Base-by-base conservation (phyloP, 2,888 invertebrate species). In the Villa cingulata region DNA sequence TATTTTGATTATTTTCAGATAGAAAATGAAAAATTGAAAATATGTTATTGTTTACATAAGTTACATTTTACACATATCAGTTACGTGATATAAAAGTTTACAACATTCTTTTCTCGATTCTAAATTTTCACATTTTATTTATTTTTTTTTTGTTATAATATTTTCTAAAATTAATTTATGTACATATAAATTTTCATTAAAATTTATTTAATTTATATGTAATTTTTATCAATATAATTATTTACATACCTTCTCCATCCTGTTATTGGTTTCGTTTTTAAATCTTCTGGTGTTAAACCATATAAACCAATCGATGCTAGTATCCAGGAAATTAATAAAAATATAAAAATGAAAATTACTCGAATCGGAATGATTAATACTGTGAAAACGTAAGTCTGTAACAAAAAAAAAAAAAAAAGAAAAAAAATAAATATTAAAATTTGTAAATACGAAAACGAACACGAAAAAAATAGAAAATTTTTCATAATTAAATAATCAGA, bases 201-300 rank as follows among this genome's bases (percentile, higher is more conserved):
- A 27, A 27, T 27, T 27, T 9, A 27, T n/a, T n/a, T n/a, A n/a
- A n/a, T n/a, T n/a, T n/a, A n/a, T n/a, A n/a, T n/a, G n/a, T n/a
- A n/a, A n/a, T n/a, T n/a, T n/a, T n/a, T n/a, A n/a, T n/a, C n/a
- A n/a, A n/a, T n/a, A 29, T 12, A 3, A 20, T 14, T 36, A 41
- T 38, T 20, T 43, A 65, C 72, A 73, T 74, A 92, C 92, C 83
- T 83, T 71, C 94, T 78, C 94, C 94, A 94, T 58, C 90, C 90
- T 14, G 79, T 77, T 59, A 94, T 73, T 4, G 94, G 94, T 60
- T 79, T 77, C 53, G 75, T 71, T 55, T 81, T 75, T 16, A 89
- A 71, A 56, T 92, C 88, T 45, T 88, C 83, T 62, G 86, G 79
- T 17, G 81, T 79, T 36, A 90, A 67, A 7, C 91, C 91, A 60